Conservation (phyloP, 2,888 invertebrate genomes). For the Tetragonisca angustula region DNA sequence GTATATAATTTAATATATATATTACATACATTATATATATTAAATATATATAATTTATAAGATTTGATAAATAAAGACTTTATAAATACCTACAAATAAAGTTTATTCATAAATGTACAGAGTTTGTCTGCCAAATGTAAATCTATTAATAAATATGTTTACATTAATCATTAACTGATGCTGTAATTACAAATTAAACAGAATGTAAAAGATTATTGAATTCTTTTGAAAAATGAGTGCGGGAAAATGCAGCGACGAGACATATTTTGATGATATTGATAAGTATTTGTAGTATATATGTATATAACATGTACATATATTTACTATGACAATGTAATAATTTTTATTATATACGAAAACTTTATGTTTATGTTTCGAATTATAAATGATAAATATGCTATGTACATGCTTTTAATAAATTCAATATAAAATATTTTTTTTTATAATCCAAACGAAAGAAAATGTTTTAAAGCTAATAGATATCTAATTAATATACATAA, state of each 20-base stretch:
- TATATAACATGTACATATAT: slow-evolving; percentile 14
- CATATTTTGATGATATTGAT: slow-evolving; percentile 57
- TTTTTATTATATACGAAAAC: no score
- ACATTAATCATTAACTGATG: slow-evolving; percentile 74
- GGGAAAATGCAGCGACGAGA: slow-evolving; percentile 59
- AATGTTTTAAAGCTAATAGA: not conserved
- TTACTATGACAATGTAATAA: not conserved
- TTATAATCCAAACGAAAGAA: not conserved
- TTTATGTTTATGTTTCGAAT: no score
- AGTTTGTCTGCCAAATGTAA: slow-evolving; percentile 69
- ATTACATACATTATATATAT: not conserved
- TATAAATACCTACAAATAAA: slow-evolving; percentile 68
- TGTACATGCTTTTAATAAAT: not conserved
- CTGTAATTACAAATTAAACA: slow-evolving; percentile 72
- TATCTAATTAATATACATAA: not conserved
- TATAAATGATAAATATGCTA: not conserved
- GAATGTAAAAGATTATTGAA: slow-evolving; percentile 62
- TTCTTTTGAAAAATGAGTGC: slow-evolving; percentile 64
- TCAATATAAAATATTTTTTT: not conserved
- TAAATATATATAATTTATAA: not conserved
- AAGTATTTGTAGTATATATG: slow-evolving; percentile 6
- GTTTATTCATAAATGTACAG: slow-evolving; percentile 78
- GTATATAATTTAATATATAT: no score
- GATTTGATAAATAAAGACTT: slow-evolving; percentile 34
- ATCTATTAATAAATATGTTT: slow-evolving; percentile 80